phyloP scores from a whole-genome alignment of 2,888 invertebrate genomes.

The Scrobipalpa atriplicella region DNA sequence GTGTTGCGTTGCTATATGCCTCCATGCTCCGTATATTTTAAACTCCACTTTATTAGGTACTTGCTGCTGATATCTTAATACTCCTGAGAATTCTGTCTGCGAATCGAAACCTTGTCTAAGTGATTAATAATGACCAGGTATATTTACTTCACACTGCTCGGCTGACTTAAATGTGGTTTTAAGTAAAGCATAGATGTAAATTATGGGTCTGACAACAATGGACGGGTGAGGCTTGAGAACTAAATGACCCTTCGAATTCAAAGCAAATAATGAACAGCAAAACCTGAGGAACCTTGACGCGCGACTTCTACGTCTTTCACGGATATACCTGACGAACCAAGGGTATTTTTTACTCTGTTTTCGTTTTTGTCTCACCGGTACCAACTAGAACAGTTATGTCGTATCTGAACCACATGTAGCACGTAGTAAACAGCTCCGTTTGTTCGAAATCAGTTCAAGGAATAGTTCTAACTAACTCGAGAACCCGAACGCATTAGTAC shows the following conservation, averaged over 20 bases:
- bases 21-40: conserved; percentile 54
- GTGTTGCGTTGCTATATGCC: conserved; percentile 56
- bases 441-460: conserved; percentile 73
- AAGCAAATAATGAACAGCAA: conserved; percentile 27
- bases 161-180: conserved; percentile 13
- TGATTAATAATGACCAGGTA: conserved; percentile 7
- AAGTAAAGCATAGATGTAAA: conserved; percentile 23
- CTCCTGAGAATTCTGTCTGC: conserved; percentile 1
- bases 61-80: conserved; percentile 17
- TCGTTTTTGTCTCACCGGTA: conserved; percentile 20
- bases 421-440: conserved; percentile 44
- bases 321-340: conserved; percentile 34
- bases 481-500: conserved; percentile 69
- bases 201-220: conserved; percentile 27
- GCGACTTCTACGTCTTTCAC: conserved; percentile 33
- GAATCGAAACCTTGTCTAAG: conserved; percentile 12
- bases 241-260: conserved; percentile 32
- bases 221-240: conserved; percentile 26
- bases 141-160: conserved; percentile 9
- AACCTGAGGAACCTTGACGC: conserved; percentile 36
- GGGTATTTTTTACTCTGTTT: conserved; percentile 34
- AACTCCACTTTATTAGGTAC: conserved; percentile 34
- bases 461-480: conserved; percentile 67
- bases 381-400: conserved; percentile 19
- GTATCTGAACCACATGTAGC: conserved; percentile 3